phyloP scores from a whole-genome alignment of 2,888 invertebrate genomes.

The Tethea ocularis region DNA sequence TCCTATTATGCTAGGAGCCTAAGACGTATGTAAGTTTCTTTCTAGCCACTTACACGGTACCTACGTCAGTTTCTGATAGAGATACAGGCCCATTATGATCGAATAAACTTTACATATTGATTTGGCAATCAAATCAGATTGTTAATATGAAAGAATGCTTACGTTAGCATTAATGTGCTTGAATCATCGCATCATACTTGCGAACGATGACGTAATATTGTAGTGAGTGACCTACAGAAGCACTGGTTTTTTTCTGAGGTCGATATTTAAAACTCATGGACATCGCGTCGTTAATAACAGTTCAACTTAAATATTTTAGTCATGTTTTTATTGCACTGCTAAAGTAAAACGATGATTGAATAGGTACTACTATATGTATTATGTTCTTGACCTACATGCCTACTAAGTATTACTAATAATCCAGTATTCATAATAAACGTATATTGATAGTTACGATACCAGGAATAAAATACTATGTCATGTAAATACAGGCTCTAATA shows the following conservation, averaged over 20 bases:
- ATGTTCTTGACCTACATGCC: neutral
- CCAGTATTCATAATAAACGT: neutral
- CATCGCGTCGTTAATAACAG: neutral
- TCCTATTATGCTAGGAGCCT: neutral
- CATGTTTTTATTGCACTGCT: neutral
- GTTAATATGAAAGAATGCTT: slow-evolving; percentile 50
- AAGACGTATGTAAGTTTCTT: neutral
- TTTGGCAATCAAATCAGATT: slow-evolving; percentile 42
- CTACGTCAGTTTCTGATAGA: neutral
- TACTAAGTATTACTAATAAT: no score
- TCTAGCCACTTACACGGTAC: neutral
- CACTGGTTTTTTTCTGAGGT: slow-evolving; percentile 53
- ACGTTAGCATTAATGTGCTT: slow-evolving; percentile 46
- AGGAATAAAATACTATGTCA: no score
- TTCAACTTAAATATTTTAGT: no score
- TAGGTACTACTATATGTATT: neutral
- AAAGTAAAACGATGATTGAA: neutral
- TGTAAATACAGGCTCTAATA: no score
- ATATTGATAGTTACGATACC: neutral
- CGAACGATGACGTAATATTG: slow-evolving; percentile 62
- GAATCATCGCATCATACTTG: slow-evolving; percentile 55
- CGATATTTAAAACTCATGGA: slow-evolving; percentile 14
- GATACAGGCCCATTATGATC: neutral
- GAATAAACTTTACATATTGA: slow-evolving; percentile 36
- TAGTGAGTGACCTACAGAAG: slow-evolving; percentile 59